Evolutionary conservation across 2,888 invertebrate species (phyloP).

Genomic region (Cryptops parisi): DNA sequence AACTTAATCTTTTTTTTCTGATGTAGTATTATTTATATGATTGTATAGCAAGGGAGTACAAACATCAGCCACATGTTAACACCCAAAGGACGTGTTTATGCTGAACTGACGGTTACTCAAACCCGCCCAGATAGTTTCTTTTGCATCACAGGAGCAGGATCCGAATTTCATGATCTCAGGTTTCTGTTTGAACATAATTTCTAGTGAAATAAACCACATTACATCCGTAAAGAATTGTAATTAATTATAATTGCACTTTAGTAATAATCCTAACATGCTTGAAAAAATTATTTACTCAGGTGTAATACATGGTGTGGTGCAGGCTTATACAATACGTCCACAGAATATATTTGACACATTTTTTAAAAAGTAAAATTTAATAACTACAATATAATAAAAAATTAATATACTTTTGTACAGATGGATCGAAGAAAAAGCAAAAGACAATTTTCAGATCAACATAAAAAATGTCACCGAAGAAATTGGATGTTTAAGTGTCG

Average conservation of each 20-base stretch:
- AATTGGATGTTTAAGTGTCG: constrained; percentile 28
- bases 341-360: too few species aligned
- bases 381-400: not conserved
- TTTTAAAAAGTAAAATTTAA: too few species aligned
- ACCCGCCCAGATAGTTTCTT: constrained; percentile 28
- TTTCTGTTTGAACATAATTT: constrained; percentile 18
- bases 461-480: constrained; percentile 29
- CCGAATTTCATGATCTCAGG: constrained; percentile 35
- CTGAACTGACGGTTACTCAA: constrained; percentile 32
- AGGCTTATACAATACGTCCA: not conserved
- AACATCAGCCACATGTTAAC: constrained; percentile 33
- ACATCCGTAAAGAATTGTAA: not conserved
- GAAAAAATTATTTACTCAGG: not conserved
- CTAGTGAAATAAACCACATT: not conserved
- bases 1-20: not conserved
- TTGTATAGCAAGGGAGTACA: constrained; percentile 30
- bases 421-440: constrained; percentile 28
- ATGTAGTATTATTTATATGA: too few species aligned
- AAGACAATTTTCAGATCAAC: constrained; percentile 23
- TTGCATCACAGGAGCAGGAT: constrained; percentile 33
- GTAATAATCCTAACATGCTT: not conserved
- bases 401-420: too few species aligned
- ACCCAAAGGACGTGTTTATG: constrained; percentile 31
- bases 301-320: too few species aligned
- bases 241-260: not conserved